A percentile compares a stretch with the other conserved stretches of the same genome.
Conservation (phyloP, 2,888 invertebrate genomes). For the Eulithis prunata region DNA sequence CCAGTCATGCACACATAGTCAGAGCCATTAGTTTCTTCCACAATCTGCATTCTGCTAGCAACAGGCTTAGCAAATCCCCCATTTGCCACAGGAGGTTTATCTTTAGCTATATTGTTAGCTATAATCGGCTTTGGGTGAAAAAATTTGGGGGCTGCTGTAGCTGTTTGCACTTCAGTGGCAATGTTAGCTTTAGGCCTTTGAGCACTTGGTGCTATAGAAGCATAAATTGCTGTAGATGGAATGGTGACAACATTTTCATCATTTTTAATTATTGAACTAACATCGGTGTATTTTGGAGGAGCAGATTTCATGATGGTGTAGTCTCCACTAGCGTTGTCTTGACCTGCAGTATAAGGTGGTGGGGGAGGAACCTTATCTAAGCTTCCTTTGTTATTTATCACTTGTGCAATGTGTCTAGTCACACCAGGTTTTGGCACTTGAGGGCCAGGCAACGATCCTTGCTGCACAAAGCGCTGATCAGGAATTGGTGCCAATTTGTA, state of each 20-base stretch:
- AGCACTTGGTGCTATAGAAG: slow-evolving; percentile 81
- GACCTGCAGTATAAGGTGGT: slow-evolving; percentile 65
- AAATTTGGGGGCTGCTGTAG: slow-evolving; percentile 82
- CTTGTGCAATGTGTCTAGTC: slow-evolving; percentile 63
- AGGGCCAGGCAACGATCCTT: slow-evolving; percentile 73
- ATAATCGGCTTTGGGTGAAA: slow-evolving; percentile 83
- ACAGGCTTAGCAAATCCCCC: slow-evolving; percentile 65
- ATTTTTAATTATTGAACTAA: slow-evolving; percentile 71
- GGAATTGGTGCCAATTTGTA: slow-evolving; percentile 64
- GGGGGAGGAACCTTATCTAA: slow-evolving; percentile 82
- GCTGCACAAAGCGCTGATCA: slow-evolving; percentile 73
- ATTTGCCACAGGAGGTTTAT: slow-evolving; percentile 66
- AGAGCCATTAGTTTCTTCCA: slow-evolving; percentile 90
- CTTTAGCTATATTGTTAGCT: slow-evolving; percentile 81
- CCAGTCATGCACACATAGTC: slow-evolving; percentile 95
- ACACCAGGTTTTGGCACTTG: slow-evolving; percentile 71
- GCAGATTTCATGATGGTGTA: slow-evolving; percentile 81
- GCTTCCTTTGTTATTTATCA: slow-evolving; percentile 77
- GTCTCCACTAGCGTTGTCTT: slow-evolving; percentile 71
- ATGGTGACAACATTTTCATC: slow-evolving; percentile 76
- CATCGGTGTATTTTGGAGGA: slow-evolving; percentile 79
- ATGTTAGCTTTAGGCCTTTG: slow-evolving; percentile 81
- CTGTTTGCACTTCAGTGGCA: slow-evolving; percentile 82
- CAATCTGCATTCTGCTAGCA: slow-evolving; percentile 77
- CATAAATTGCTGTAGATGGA: slow-evolving; percentile 81